A percentile compares a stretch with the other conserved stretches of the same genome.
Evolutionary conservation across 2,797 vertebrate genomes (phyloP).

Genomic region (Dendrocincla fuliginosa): DNA sequence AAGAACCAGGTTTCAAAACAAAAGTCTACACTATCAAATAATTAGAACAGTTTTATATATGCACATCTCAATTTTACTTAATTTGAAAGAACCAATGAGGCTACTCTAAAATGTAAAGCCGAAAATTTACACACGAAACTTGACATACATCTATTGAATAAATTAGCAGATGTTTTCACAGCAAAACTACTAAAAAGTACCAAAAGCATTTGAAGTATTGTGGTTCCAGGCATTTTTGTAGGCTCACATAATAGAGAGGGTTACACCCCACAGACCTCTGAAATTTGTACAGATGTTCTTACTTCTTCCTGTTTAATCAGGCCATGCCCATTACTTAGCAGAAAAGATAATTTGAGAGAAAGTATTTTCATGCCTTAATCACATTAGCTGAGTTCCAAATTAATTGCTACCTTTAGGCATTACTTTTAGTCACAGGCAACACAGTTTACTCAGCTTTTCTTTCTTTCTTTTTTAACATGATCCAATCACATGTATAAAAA

Average conservation of each 20-base stretch:
- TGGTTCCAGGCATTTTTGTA: conserved; percentile 45
- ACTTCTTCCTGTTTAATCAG: conserved; percentile 47
- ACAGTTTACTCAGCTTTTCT: neutral
- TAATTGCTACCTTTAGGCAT: conserved; percentile 41
- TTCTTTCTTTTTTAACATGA: neutral
- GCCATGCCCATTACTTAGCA: conserved; percentile 32
- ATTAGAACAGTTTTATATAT: neutral
- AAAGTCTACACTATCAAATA: neutral
- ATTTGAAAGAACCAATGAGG: neutral
- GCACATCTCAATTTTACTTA: neutral
- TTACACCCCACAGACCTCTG: neutral
- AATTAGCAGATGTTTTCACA: neutral
- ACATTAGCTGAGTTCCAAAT: conserved; percentile 33
- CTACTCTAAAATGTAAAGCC: neutral
- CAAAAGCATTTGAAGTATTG: conserved; percentile 27
- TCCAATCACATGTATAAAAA: neutral
- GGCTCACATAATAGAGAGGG: neutral
- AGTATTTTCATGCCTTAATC: conserved; percentile 63
- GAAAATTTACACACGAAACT: neutral
- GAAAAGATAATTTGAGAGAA: conserved; percentile 37
- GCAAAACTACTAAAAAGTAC: neutral
- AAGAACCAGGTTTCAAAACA: neutral
- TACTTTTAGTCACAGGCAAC: neutral
- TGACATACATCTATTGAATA: neutral
- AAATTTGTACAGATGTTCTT: conserved; percentile 67